Conservation (phyloP, 2,797 vertebrate genomes). For the Anomalospiza imberbis region DNA sequence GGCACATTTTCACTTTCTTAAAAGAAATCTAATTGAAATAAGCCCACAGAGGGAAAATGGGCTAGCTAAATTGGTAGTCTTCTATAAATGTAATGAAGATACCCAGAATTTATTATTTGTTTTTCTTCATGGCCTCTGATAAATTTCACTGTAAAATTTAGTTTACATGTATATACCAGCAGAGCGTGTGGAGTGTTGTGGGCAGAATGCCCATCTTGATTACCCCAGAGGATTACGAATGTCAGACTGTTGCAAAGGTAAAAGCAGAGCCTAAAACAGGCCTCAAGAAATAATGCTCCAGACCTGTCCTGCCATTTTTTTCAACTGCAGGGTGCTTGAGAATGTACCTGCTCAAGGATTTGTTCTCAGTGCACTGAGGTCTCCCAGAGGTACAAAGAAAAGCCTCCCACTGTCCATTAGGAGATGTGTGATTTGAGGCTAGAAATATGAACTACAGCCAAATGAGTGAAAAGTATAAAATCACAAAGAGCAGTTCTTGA, state of each 20-base stretch:
- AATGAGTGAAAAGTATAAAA: conserved; percentile 7
- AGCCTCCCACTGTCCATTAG: background rate
- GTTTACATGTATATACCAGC: background rate
- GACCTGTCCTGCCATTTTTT: background rate
- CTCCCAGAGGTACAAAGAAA: background rate
- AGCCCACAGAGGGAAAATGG: background rate
- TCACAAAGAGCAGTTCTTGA: background rate
- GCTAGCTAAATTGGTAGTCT: background rate
- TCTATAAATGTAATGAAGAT: background rate
- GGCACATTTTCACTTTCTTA: background rate
- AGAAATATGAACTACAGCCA: background rate
- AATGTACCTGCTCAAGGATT: background rate
- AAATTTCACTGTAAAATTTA: background rate
- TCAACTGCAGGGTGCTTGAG: background rate
- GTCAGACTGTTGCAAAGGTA: background rate
- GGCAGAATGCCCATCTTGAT: background rate
- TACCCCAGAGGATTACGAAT: background rate
- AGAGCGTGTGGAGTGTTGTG: background rate
- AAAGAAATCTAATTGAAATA: background rate
- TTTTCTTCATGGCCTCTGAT: background rate
- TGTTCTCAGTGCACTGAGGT: background rate
- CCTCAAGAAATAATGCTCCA: background rate
- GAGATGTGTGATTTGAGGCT: background rate
- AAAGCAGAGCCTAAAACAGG: background rate
- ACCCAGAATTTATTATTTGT: background rate